Evolutionary conservation across 2,113 vertebrate species (phyloP), one percentile per base, ranked within the genome.

Genomic region (Rhadina sibilatrix): DNA sequence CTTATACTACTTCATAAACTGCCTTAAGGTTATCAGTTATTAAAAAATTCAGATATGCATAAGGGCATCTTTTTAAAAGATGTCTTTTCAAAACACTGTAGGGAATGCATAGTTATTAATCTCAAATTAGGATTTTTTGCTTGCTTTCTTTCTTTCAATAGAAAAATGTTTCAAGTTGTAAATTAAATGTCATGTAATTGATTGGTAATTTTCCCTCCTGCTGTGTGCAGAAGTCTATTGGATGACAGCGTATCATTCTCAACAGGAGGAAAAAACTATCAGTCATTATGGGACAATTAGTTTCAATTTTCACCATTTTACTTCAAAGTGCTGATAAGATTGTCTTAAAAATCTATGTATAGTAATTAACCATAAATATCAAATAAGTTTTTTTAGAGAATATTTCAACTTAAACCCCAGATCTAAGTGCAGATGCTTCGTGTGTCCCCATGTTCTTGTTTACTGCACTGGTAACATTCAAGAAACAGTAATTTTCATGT

Each of bases 221-320:
- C 94, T 96, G 93, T 96, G 93, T 72, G 54, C 20, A 13, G 77
- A 95, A 96, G 82, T 91, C 94, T 96, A 30, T 44, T 20, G 52
- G 80, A 93, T 90, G 94, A 72, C 61, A 56, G 64, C 59, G 17
- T 90, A 89, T 91, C 46, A 81, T 94, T 96, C 89, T 95, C 95
- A 94, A 95, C 88, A 88, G 94, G 84, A 92, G 91, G 70, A 84
- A 94, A 94, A 69, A 89, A 89, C 28, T 95, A 80, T 86, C 76
- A 92, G 81, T 96, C 92, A 97, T 97, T 97, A 96, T 68, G 37
- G 47, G 53, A 93, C 93, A 98, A 97, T 98, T 98, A 97, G 89
- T 97, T 97, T 90, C 87, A 95, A 91, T 96, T 96, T 95, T 89
- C 63, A 85, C 64, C 77, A 84, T 94, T 96, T 96, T 92, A 91